Evolutionary conservation across 2,113 vertebrate genomes (phyloP), one percentile per base, ranked within the genome.

Genomic region (Sclerurus mexicanus): DNA sequence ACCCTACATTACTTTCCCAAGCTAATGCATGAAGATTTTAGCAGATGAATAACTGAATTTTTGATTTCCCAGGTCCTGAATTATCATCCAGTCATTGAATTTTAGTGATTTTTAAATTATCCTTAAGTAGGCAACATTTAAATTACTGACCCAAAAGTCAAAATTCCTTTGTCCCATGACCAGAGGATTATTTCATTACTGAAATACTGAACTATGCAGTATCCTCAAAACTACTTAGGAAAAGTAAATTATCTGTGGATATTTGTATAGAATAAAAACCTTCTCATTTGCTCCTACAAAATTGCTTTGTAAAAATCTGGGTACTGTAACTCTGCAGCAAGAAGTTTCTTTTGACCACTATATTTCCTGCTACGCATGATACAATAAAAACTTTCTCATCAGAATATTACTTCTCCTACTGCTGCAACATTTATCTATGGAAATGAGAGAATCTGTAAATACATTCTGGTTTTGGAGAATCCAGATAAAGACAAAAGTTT

Each of bases 251-350:
- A 64, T 49, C 66, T 95, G 64, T 67, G 50, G 33, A 47, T 86
- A 92, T 71, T 80, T 39, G 25, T 76, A 42, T 74, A 78, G 37
- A 62, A 88, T 73, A 87, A 96, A 90, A 73, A 3, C 9, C 27
- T 81, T 88, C 72, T 84, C 83, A 84, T 66, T 35, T 93, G 25
- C 35, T 52, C 21, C n/a, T 77, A 77, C 68, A 89, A 82, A 92
- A 95, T 63, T 76, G 19, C n/a, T 46, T 56, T 74, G 64, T 93
- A 95, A 95, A 27, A 92, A 81, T 90, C 64, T 89, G 63, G 72
- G 47, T 77, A 62, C 87, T 85, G 69, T 81, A 89, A 91, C 44
- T 14, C 3, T 0, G 8, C 20, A 87, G 18, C 18, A 12, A 55
- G 37, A 77, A 44, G 46, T 60, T 84, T 60, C 33, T 85, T 33